Evolutionary conservation across 23 tunicate species (phyloP), one percentile per base, ranked within the genome.

Genomic region (Halocynthia roretzi): DNA sequence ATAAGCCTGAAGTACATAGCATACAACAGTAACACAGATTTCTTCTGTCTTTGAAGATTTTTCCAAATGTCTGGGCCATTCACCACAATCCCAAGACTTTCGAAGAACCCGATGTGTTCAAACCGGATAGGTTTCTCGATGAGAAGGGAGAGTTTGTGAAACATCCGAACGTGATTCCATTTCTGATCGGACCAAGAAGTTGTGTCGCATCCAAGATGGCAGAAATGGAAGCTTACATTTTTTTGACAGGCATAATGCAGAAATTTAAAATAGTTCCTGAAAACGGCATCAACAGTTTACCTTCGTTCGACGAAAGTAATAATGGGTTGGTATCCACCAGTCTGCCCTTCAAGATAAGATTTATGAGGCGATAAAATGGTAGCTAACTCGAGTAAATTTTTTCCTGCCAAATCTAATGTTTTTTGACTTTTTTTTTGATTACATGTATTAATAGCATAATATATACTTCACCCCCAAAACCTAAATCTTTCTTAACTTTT

Each of bases 1-100:
- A 31, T 0, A 31, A 31, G 44, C 44, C 44, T 60, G 18, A 15
- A 60, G n/a, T 60, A 4, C 64, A n/a, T n/a, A n/a, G n/a, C n/a
- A n/a, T n/a, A n/a, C n/a, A 0, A 2, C 17, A n/a, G 18, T 15
- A n/a, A 15, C 17, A 60, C 64, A 1, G 2, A n/a, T 15, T 60
- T 60, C 17, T n/a, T 18, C 4, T 60, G 64, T 15, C 17, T n/a
- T 60, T 57, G 12, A 12, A 67, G 71, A 50, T 67, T 10, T 21
- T 4, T 48, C 48, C 40, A 4, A 67, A 67, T 67, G 40, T 67
- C 2, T 67, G 71, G 71, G 71, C 71, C 71, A 67, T 67, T 20
- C 71, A 67, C 21, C 40, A 67, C 4, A 5, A 67, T 67, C 12
- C 22, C 22, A 2, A n/a, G 5, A 50, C 4, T 50, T 67, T 67